Evolutionary conservation across 2,797 vertebrate species (phyloP), one percentile per base, ranked within the genome.

Genomic region (Acrossocheilus wenchowensis): DNA sequence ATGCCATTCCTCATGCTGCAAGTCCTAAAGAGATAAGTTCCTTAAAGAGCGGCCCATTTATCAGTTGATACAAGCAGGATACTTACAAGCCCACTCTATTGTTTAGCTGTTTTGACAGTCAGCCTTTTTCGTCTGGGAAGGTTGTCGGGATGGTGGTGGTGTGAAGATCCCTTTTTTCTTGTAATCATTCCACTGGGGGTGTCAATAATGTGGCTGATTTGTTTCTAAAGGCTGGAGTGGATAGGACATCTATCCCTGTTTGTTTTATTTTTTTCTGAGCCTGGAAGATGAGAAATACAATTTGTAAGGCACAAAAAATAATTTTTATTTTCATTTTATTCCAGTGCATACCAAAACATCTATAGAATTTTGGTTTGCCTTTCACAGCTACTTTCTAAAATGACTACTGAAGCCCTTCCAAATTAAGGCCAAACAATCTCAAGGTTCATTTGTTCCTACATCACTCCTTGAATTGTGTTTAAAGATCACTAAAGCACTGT

Each of bases 21-120:
- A 97, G 97, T 97, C 97, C 97, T 97, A 96, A 96, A 97, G 97
- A 98, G 98, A 99, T 99, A 99, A 99, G 97, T 98, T 97, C 98
- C 96, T 97, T 99, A 98, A 99, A 98, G 97, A 99, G 97, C 96
- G 95, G 94, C 94, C 97, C 97, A 99, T 99, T 98, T 98, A 98
- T 99, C 98, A 99, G 97, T 96, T 96, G 96, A 96, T 97, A 96
- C 96, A 96, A 96, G 96, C 95, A 92, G 96, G 96, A 96, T 96
- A 96, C 96, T 96, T 97, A 97, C 97, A 96, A 96, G 96, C 95
- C 93, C 91, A 92, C 96, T 96, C 95, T 95, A 97, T 97, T 97
- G 97, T 98, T 97, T 97, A 96, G 96, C 94, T 95, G 95, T 96
- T 96, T 96, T 95, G 95, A 95, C 96, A 96, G 95, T 93, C 95